These are phyloP conservation scores for Caenorhabditis drosophilae DNA, from an alignment of 2,888 invertebrate species.

Conservation along the genomic window DNA sequence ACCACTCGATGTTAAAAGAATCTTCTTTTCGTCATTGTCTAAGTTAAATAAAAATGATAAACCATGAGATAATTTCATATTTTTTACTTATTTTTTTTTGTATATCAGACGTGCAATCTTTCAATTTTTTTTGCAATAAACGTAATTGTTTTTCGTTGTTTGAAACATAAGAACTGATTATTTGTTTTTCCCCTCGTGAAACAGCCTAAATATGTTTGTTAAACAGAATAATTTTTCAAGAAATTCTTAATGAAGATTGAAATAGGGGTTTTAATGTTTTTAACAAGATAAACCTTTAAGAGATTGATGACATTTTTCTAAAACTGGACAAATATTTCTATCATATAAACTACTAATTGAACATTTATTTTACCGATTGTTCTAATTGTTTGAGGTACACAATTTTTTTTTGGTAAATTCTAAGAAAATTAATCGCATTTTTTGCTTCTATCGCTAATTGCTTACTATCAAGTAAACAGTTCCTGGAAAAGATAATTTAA, in stretches of 20 bases:
- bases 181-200: constrained; percentile 13
- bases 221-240: not conserved
- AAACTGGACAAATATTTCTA: too few relatives aligned
- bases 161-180: constrained; percentile 10
- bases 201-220: constrained; percentile 7
- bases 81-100: constrained; percentile 22
- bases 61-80: not conserved
- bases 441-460: constrained; percentile 20
- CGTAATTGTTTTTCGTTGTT: constrained; percentile 35
- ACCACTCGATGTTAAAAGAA: constrained; percentile 10
- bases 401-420: constrained; percentile 22
- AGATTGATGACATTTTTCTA: too few relatives aligned
- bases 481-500: constrained; percentile 3
- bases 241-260: too few relatives aligned
- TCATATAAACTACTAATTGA: not conserved
- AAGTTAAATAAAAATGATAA: too few relatives aligned
- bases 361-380: not conserved
- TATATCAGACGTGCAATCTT: constrained; percentile 19
- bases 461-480: constrained; percentile 9
- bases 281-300: too few relatives aligned
- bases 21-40: constrained; percentile 17
- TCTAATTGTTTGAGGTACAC: constrained; percentile 4
- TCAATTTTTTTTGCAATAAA: constrained; percentile 20
- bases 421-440: constrained; percentile 22
- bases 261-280: too few relatives aligned